phyloP scores from a whole-genome alignment of 1,140 invertebrate species.

The Pantala flavescens region DNA sequence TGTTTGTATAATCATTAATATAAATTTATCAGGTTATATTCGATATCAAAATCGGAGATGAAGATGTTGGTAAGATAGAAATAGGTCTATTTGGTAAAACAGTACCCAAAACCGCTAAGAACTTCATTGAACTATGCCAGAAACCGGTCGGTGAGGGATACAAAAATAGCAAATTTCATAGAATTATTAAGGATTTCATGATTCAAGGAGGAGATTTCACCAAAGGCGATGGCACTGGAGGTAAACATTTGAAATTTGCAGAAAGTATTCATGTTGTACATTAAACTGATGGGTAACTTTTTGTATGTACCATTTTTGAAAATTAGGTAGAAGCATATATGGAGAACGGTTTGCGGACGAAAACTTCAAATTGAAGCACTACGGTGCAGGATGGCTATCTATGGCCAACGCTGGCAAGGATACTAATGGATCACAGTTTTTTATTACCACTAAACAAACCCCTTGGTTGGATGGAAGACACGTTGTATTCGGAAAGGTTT shows the following conservation, averaged over 20 bases:
- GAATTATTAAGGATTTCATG: slow-evolving; percentile 92
- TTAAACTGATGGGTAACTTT: background rate
- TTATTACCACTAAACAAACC: slow-evolving; percentile 85
- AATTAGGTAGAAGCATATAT: slow-evolving; percentile 78
- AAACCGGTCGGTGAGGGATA: slow-evolving; percentile 70
- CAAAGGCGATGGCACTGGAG: slow-evolving; percentile 84
- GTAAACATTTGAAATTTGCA: slow-evolving; percentile 35
- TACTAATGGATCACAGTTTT: slow-evolving; percentile 98
- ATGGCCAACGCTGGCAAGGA: slow-evolving; percentile 96
- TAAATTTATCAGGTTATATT: slow-evolving; percentile 71
- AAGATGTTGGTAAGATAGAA: slow-evolving; percentile 63
- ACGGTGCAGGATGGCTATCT: slow-evolving; percentile 89
- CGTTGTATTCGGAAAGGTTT: slow-evolving; percentile 93
- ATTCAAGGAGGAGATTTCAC: slow-evolving; percentile 92
- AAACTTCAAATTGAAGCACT: slow-evolving; percentile 96
- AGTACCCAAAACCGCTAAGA: slow-evolving; percentile 87
- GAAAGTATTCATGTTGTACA: background rate
- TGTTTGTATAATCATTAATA: slow-evolving; percentile 12
- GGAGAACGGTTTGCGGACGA: slow-evolving; percentile 90
- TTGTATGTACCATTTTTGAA: background rate
- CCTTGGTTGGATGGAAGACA: slow-evolving; percentile 93
- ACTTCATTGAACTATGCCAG: slow-evolving; percentile 78
- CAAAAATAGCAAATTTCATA: slow-evolving; percentile 83
- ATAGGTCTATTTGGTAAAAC: slow-evolving; percentile 93
- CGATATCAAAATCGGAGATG: slow-evolving; percentile 78